phyloP scores from a whole-genome alignment of 1,140 invertebrate genomes.

The Bombyx mori region ASM3026992v2 NC_085118.1:8369501-8370000 shows the following conservation, averaged over 20 bases:
- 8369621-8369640: constrained; percentile 40
- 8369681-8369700: constrained; percentile 35
- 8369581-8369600: constrained; percentile 48
- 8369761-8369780: constrained; percentile 37
- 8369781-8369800: constrained; percentile 36
- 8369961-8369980: constrained; percentile 45
- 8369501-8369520: constrained; percentile 37
- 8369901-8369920: constrained; percentile 5
- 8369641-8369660: constrained; percentile 27
- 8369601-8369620: constrained; percentile 41
- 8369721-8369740: constrained; percentile 21
- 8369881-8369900: background rate
- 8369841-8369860: constrained; percentile 42
- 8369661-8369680: constrained; percentile 31
- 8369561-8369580: constrained; percentile 40
- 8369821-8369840: constrained; percentile 24
- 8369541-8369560: constrained; percentile 46
- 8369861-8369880: background rate
- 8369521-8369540: constrained; percentile 18
- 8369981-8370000: constrained; percentile 37
- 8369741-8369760: constrained; percentile 38
- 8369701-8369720: constrained; percentile 23
- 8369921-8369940: too few species aligned
- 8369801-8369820: constrained; percentile 38
- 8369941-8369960: constrained; percentile 36